Evolutionary conservation across 2,797 vertebrate genomes (phyloP), one percentile per base, ranked within the genome.

Genomic region (Eremophila alpestris): DNA sequence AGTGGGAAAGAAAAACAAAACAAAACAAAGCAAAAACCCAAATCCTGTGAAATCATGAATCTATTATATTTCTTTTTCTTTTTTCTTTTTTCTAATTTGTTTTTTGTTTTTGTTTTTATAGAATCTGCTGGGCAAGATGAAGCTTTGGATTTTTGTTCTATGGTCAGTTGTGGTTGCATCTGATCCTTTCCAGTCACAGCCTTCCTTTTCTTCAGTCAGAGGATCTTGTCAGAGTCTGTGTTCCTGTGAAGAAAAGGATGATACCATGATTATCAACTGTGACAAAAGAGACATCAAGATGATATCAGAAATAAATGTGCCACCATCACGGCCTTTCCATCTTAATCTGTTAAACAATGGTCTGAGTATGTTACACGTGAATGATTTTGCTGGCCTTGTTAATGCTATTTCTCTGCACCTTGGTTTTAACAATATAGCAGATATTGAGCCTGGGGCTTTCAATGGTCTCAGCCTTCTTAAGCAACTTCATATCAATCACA

Each of bases 401-500:
- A 98, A 98, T 73, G 99, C 99, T 69, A 90, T 99, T 87, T 99
- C 99, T 27, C 97, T 99, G 94, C 99, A 99, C 97, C 98, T 99
- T 16, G 99, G 99, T 92, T 99, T 98, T 97, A 99, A 99, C 97
- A 99, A 99, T 96, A 99, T 99, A 95, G 99, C 99, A 95, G 99
- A 99, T 98, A 98, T 99, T 94, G 99, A 99, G 96, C 98, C 99
- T 38, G 99, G 99, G 65, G 98, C 99, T 96, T 99, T 99, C 94
- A 98, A 98, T 92, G 96, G 98, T 68, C 98, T 99, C 21, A 96
- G 98, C 54, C 98, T 98, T 59, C 98, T 99, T 94, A 99, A 98
- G 84, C 99, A 99, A 96, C 98, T 99, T 93, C 99, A 99, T 96
- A 99, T 99, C 97, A 99, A 99, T 97, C 99, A 99, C 96, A 99